Conservation (phyloP, 2,113 vertebrate genomes). For the Pterocles orientalis region DNA sequence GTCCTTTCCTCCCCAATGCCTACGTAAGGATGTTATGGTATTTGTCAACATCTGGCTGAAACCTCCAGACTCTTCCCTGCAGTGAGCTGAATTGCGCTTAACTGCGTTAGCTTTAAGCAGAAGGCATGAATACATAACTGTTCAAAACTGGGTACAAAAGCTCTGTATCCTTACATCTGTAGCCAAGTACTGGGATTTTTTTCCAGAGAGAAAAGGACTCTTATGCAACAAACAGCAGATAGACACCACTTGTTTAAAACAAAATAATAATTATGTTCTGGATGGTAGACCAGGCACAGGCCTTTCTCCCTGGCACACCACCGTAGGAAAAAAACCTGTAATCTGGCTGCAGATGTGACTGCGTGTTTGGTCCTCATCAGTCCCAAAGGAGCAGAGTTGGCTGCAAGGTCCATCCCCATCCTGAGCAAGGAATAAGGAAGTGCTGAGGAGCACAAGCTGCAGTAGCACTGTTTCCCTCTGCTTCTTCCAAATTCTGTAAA, state of each 20-base stretch:
- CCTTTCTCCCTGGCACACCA: not conserved
- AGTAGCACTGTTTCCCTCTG: not conserved
- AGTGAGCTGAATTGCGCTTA: not conserved
- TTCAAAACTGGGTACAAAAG: conserved; percentile 1
- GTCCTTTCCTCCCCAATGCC: not conserved
- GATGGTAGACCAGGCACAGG: not conserved
- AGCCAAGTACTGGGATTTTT: not conserved
- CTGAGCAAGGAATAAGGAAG: not conserved
- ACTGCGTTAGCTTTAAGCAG: not conserved
- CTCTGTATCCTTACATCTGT: not conserved
- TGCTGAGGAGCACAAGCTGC: not conserved
- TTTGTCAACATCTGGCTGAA: conserved; percentile 17
- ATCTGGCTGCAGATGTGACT: not conserved
- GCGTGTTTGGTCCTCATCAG: not conserved
- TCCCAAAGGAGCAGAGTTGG: not conserved
- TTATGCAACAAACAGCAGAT: not conserved
- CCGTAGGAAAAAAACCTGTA: not conserved
- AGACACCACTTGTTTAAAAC: conserved; percentile 21
- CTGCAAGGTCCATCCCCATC: not conserved
- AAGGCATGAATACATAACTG: not conserved
- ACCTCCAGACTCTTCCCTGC: not conserved
- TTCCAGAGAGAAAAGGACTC: not conserved
- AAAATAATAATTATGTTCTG: not conserved
- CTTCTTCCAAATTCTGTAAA: not conserved
- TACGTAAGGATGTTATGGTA: not conserved